These are phyloP conservation scores for Minunthozetes semirufus DNA, from an alignment of 2,888 invertebrate genomes.

Conservation along the genomic window DNA sequence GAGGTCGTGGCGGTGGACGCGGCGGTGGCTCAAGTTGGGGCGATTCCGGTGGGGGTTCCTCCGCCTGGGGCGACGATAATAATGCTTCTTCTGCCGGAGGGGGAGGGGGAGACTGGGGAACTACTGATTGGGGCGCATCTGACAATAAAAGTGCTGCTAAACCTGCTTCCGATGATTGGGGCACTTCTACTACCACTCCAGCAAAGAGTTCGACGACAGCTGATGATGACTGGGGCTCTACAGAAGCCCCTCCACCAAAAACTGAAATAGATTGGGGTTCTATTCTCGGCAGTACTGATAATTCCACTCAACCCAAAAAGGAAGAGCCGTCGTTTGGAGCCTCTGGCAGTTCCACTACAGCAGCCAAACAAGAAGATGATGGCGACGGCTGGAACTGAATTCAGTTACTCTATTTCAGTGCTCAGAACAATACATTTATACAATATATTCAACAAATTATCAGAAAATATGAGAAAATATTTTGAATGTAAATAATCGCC, in stretches of 20 bases:
- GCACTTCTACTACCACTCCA: not conserved
- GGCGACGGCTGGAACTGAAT: conserved; percentile 9
- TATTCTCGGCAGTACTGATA: not conserved
- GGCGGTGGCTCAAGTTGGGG: conserved; percentile 5
- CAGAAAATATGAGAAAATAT: no score
- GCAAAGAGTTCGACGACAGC: not conserved
- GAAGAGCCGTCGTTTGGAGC: not conserved
- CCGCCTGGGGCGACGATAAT: not conserved
- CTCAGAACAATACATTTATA: no score
- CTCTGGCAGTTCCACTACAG: not conserved
- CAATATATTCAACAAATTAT: no score
- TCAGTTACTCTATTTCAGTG: not conserved
- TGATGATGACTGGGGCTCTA: not conserved
- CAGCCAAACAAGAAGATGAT: not conserved
- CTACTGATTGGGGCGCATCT: not conserved
- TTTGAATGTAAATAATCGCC: no score
- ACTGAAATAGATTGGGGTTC: not conserved
- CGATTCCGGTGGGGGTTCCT: not conserved
- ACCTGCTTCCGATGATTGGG: not conserved
- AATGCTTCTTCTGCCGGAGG: no score
- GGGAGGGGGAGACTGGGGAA: conserved; percentile 1
- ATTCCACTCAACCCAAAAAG: not conserved
- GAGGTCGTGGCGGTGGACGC: not conserved
- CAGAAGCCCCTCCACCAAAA: not conserved
- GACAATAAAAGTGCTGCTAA: not conserved